Evolutionary conservation across 2,113 vertebrate genomes (phyloP).

Genomic region (Myiagra hebetior): DNA sequence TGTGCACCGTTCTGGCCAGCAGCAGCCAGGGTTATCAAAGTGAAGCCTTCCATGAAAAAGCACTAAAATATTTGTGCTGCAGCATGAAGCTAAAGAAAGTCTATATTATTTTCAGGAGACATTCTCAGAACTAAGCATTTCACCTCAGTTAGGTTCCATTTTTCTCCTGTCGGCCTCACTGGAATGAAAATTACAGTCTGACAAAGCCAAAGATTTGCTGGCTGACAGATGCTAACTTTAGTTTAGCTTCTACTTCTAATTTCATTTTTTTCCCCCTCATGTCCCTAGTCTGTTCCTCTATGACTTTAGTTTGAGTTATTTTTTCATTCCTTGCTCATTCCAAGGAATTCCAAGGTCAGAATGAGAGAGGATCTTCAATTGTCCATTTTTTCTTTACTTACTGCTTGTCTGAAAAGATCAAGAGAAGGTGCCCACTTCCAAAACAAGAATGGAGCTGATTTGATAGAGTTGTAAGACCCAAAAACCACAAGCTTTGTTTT

Average conservation of each 20-base stretch:
- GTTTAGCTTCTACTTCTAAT: background rate
- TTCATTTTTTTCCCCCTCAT: background rate
- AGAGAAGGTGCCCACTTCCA: background rate
- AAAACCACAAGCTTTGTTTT: background rate
- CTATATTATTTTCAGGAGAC: background rate
- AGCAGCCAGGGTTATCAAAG: background rate
- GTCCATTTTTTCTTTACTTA: background rate
- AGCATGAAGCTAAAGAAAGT: background rate
- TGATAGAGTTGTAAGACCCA: background rate
- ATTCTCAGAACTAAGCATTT: background rate
- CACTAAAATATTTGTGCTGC: background rate
- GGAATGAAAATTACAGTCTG: background rate
- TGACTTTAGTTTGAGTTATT: background rate
- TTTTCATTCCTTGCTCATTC: background rate
- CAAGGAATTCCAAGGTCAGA: background rate
- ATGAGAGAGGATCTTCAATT: background rate
- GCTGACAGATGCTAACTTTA: background rate
- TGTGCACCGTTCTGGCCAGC: background rate
- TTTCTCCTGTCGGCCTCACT: background rate
- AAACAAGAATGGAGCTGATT: background rate
- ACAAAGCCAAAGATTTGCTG: background rate
- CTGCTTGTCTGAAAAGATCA: background rate
- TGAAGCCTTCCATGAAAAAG: background rate
- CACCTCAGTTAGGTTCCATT: background rate
- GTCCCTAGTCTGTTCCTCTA: background rate